These are phyloP conservation scores for Poecile montanus DNA, from an alignment of 2,797 vertebrate species.

Conservation along the genomic window DNA sequence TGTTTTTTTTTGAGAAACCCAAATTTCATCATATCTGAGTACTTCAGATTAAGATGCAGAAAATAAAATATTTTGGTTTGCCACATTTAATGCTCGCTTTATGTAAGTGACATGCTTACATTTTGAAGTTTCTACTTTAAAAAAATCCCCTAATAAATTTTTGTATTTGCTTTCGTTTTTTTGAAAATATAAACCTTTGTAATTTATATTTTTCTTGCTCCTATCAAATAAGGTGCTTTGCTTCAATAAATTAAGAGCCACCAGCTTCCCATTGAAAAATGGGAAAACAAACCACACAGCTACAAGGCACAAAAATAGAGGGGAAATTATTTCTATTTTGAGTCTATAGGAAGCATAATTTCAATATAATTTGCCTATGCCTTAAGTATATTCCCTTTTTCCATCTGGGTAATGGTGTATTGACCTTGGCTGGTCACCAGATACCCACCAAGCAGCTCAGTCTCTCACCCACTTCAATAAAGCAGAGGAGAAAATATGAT, in stretches of 20 bases:
- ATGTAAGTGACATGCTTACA: fast-evolving
- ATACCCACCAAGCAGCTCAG: neutral
- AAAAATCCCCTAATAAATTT: neutral
- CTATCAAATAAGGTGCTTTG: neutral
- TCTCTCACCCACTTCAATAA: neutral
- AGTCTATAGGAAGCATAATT: neutral
- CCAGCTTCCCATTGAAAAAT: neutral
- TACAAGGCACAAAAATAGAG: neutral
- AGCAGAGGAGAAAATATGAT: neutral
- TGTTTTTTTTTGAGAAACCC: neutral
- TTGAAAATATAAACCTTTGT: neutral
- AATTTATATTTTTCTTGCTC: neutral
- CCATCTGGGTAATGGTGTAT: neutral
- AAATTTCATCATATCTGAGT: neutral
- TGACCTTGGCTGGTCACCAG: neutral
- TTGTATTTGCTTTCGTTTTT: neutral
- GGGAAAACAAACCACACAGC: neutral
- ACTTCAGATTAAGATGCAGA: neutral
- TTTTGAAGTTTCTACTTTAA: neutral
- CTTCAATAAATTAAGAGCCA: neutral
- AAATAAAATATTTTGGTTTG: neutral
- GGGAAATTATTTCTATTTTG: neutral
- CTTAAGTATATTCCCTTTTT: neutral
- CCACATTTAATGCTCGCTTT: neutral
- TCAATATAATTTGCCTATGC: neutral